A percentile compares a stretch with the other conserved stretches of the same genome.
phyloP scores from a whole-genome alignment of 53 echinoderm and acorn worm species.

The Henricia sp. region DNA sequence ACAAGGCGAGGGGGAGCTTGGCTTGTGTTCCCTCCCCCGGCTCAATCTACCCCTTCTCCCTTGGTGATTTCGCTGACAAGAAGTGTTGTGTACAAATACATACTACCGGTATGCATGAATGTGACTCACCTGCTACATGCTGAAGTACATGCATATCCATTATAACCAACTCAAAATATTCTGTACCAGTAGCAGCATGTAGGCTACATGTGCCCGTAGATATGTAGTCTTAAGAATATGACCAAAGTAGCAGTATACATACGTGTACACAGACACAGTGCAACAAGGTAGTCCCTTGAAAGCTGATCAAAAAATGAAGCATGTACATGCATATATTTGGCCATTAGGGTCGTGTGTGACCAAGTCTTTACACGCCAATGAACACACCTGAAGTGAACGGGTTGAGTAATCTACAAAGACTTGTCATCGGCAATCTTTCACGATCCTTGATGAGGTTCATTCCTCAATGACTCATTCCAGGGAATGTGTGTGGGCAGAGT shows the following conservation, averaged over 20 bases:
- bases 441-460: not conserved
- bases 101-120: too few species aligned
- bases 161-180: not conserved
- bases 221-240: not conserved
- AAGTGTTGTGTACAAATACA: too few species aligned
- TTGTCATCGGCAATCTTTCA: slow-evolving; percentile 7
- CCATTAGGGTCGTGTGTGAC: not conserved
- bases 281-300: not conserved
- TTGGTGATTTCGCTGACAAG: too few species aligned
- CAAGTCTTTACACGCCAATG: not conserved
- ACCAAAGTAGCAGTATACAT: not conserved
- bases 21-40: too few species aligned
- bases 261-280: not conserved
- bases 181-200: not conserved
- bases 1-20: not conserved
- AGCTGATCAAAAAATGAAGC: not conserved
- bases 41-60: too few species aligned
- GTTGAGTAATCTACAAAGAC: slow-evolving; percentile 8
- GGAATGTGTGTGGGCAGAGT: not conserved
- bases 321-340: not conserved
- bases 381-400: not conserved
- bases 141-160: slow-evolving; percentile 51
- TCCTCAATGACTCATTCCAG: slow-evolving; percentile 27
- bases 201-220: too few species aligned
- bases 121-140: slow-evolving; percentile 27